These are phyloP conservation scores for Villa cingulata DNA, from an alignment of 2,888 invertebrate genomes.

Conservation along the genomic window DNA sequence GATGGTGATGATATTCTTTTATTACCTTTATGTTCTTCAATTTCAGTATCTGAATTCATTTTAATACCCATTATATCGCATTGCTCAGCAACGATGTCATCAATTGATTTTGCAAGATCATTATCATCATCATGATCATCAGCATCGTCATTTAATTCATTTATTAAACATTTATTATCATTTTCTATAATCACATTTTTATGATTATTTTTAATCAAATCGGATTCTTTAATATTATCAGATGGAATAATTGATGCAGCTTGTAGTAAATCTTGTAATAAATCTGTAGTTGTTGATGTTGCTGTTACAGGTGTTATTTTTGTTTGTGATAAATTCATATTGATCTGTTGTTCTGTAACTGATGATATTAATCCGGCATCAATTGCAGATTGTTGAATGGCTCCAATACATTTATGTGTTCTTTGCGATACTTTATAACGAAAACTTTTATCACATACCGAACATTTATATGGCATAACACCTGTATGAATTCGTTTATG, in stretches of 20 bases:
- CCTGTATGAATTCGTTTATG: conserved; percentile 54
- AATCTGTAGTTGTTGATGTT: conserved; percentile 20
- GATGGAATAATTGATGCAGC: conserved; percentile 26
- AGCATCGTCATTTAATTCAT: neutral
- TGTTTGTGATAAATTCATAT: neutral
- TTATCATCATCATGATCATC: conserved; percentile 17
- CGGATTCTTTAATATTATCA: conserved; percentile 4
- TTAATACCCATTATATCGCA: conserved; percentile 28
- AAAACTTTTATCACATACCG: conserved; percentile 65
- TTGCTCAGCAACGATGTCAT: conserved; percentile 34
- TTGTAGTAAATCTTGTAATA: conserved; percentile 40
- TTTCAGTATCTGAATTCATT: neutral
- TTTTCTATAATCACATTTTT: too few relatives aligned
- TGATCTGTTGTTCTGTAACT: neutral
- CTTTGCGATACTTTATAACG: conserved; percentile 75
- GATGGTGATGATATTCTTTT: conserved; percentile 44
- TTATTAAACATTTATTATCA: neutral
- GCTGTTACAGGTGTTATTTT: neutral
- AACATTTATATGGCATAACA: conserved; percentile 74
- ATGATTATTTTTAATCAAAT: conserved; percentile 5
- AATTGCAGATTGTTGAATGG: conserved; percentile 41
- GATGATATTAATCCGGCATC: neutral
- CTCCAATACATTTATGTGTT: conserved; percentile 59
- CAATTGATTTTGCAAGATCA: conserved; percentile 28
- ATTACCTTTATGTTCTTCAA: neutral